A percentile compares a stretch with the other conserved stretches of the same genome.
These are phyloP conservation scores for Lamellibrachia luymesi DNA, from an alignment of 1,140 invertebrate species.

Conservation along the genomic window DNA sequence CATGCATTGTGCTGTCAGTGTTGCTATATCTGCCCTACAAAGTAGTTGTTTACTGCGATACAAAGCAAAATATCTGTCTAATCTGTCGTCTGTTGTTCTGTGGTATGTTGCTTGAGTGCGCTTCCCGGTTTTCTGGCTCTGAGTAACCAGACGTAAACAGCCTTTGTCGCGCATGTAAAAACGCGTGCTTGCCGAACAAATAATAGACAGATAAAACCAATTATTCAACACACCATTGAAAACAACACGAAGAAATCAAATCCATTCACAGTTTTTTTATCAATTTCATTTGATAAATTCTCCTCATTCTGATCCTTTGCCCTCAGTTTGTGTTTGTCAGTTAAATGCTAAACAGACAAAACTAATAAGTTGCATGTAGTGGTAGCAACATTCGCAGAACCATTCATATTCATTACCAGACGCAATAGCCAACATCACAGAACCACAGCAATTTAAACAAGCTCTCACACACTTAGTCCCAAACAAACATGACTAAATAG, in stretches of 20 bases:
- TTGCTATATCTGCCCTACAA: not conserved
- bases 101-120: not conserved
- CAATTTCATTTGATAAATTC: not conserved
- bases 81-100: not conserved
- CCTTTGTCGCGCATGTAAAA: not conserved
- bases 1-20: not conserved
- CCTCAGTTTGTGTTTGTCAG: not conserved
- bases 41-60: not conserved
- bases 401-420: too few relatives aligned
- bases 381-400: too few relatives aligned
- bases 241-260: not conserved
- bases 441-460: too few relatives aligned
- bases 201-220: not conserved
- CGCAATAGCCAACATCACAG: too few relatives aligned
- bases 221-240: not conserved
- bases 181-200: not conserved
- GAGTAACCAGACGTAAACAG: not conserved
- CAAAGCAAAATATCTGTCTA: not conserved
- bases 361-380: not conserved
- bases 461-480: too few relatives aligned
- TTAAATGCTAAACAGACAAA: not conserved
- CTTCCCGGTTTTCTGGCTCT: not conserved
- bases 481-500: too few relatives aligned
- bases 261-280: not conserved
- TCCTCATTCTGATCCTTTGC: not conserved